These are phyloP conservation scores for Leuciscus idus DNA, from an alignment of 2,113 vertebrate genomes.

Conservation along the genomic window DNA sequence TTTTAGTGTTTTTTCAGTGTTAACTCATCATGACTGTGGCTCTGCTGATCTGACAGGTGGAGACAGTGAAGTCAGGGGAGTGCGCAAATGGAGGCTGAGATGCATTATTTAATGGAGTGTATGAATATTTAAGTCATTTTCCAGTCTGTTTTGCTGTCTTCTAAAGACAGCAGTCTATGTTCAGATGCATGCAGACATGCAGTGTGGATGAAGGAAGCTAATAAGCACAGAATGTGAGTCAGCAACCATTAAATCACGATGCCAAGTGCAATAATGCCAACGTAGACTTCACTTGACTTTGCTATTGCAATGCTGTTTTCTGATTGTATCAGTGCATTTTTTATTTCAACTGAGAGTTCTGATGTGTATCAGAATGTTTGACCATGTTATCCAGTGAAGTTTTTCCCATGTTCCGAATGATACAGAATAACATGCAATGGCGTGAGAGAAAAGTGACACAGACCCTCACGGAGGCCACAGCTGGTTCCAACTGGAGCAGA, in stretches of 20 bases:
- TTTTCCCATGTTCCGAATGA: neutral
- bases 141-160: slow-evolving; percentile 17
- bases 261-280: neutral
- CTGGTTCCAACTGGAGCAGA: slow-evolving; percentile 57
- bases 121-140: slow-evolving; percentile 51
- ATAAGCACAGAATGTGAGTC: neutral
- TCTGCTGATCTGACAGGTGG: slow-evolving; percentile 28
- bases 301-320: neutral
- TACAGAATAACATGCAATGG: neutral
- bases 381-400: neutral
- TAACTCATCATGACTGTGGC: slow-evolving; percentile 15
- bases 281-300: neutral
- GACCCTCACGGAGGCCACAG: slow-evolving; percentile 34
- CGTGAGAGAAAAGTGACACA: slow-evolving; percentile 7
- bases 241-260: slow-evolving; percentile 19
- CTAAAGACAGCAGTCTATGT: neutral
- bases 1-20: slow-evolving; percentile 1
- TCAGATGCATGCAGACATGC: neutral
- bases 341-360: neutral
- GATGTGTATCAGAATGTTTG: neutral
- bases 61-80: slow-evolving; percentile 16
- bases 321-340: neutral
- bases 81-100: slow-evolving; percentile 48
- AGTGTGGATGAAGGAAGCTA: neutral
- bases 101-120: slow-evolving; percentile 43